A percentile compares a stretch with the other conserved stretches of the same genome.
phyloP scores from a whole-genome alignment of 2,797 vertebrate genomes.

The Todus mexicanus region DNA sequence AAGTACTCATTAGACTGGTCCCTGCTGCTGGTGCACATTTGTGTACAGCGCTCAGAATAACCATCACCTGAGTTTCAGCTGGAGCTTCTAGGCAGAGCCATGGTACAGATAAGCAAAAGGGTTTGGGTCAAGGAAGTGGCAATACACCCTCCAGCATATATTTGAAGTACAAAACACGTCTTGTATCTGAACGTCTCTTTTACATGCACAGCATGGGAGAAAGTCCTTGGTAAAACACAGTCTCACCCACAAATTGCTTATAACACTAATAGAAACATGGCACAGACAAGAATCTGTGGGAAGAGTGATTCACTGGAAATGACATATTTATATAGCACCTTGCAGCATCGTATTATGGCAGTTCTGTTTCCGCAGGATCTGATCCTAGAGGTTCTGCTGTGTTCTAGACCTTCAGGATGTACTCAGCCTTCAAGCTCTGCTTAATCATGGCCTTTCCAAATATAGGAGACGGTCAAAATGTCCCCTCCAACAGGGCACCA shows the following conservation, averaged over 20 bases:
- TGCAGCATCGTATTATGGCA: not conserved
- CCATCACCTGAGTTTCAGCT: not conserved
- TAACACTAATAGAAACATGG: conserved; percentile 26
- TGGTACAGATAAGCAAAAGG: not conserved
- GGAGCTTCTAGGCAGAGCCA: not conserved
- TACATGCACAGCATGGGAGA: not conserved
- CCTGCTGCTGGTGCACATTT: not conserved
- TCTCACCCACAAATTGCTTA: conserved; percentile 50
- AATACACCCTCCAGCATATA: not conserved
- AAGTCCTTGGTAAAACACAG: conserved; percentile 33
- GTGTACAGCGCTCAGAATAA: not conserved
- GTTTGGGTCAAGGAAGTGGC: not conserved
- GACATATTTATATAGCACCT: conserved; percentile 35
- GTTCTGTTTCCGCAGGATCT: not conserved
- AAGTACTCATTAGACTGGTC: not conserved
- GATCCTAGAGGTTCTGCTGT: not conserved
- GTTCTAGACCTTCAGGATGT: not conserved
- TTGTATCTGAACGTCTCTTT: not conserved
- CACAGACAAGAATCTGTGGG: conserved; percentile 50
- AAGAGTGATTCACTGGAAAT: conserved; percentile 51
- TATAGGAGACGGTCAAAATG: not conserved
- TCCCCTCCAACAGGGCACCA: not conserved
- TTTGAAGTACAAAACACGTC: rapidly evolving
- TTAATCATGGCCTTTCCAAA: not conserved
- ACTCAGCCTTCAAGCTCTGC: not conserved